phyloP scores from a whole-genome alignment of 2,113 vertebrate genomes.

The Coregonus clupeaformis region DNA sequence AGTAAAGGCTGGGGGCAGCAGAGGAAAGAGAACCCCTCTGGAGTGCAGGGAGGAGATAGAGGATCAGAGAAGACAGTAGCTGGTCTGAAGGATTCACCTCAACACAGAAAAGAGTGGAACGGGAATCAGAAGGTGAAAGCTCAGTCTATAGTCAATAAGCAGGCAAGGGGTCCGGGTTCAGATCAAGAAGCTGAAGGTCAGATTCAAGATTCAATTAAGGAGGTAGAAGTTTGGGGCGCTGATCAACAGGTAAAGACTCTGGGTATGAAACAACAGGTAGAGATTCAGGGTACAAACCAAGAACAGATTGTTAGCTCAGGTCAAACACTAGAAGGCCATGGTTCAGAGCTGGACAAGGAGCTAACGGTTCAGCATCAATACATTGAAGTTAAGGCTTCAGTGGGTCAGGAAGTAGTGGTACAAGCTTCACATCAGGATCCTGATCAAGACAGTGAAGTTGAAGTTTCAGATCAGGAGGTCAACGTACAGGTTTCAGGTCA shows the following conservation, averaged over 20 bases:
- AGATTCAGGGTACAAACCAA: too few species aligned
- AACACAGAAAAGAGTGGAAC: not conserved
- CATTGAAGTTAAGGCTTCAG: not conserved
- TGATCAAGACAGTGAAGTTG: conserved; percentile 9
- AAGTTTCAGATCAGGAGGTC: conserved; percentile 10
- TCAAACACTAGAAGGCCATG: too few species aligned
- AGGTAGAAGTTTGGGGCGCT: too few species aligned
- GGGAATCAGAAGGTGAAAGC: not conserved
- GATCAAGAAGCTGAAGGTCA: not conserved
- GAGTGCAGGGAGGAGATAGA: not conserved
- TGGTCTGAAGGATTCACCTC: not conserved
- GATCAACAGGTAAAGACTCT: too few species aligned
- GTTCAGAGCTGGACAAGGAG: not conserved
- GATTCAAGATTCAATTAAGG: not conserved
- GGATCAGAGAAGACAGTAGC: not conserved
- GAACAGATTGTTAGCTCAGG: too few species aligned
- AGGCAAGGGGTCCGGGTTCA: not conserved
- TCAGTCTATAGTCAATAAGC: conserved; percentile 2
- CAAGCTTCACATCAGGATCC: not conserved
- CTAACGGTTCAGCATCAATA: not conserved
- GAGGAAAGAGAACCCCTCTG: not conserved
- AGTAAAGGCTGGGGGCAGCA: not conserved
- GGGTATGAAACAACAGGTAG: too few species aligned
- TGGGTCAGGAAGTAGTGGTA: not conserved
- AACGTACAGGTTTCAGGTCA: not conserved